Conservation (phyloP, 2,888 invertebrate species). For the Drosophila differens region DNA sequence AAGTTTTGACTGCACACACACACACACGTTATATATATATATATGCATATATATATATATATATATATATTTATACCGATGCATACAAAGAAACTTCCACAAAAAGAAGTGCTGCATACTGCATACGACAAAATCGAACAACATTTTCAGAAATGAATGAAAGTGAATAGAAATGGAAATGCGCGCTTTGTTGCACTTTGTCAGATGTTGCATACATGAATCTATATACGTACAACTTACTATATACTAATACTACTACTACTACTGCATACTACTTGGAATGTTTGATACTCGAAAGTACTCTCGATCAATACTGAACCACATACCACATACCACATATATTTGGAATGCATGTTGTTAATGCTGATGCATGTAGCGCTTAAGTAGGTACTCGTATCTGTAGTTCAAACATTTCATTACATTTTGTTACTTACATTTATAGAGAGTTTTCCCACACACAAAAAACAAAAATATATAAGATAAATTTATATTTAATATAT, state of each 20-base stretch:
- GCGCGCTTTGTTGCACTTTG: slow-evolving; percentile 55
- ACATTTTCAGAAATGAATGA: not conserved
- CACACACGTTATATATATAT: not conserved
- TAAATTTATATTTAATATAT: not conserved
- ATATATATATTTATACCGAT: slow-evolving; percentile 25
- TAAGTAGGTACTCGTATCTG: slow-evolving; percentile 74
- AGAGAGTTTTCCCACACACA: slow-evolving; percentile 26
- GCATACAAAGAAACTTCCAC: slow-evolving; percentile 63
- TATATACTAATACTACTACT: slow-evolving; percentile 6
- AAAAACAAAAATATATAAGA: not conserved
- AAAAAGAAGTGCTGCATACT: slow-evolving; percentile 51
- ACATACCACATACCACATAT: slow-evolving; percentile 9
- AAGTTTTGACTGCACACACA: slow-evolving; percentile 40
- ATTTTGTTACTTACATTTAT: slow-evolving; percentile 81
- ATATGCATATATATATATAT: not conserved
- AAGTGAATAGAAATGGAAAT: not conserved
- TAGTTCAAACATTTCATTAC: slow-evolving; percentile 62
- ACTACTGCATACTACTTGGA: slow-evolving; percentile 26
- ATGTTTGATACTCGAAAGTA: slow-evolving; percentile 40
- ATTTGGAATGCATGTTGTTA: slow-evolving; percentile 75
- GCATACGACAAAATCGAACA: slow-evolving; percentile 24
- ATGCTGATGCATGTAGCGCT: slow-evolving; percentile 81
- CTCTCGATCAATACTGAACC: slow-evolving; percentile 2
- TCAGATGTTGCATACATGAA: slow-evolving; percentile 18
- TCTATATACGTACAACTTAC: slow-evolving; percentile 10